Evolutionary conservation across 2,888 invertebrate genomes (phyloP), one percentile per base, ranked within the genome.

Genomic region (Agrotis exclamationis): DNA sequence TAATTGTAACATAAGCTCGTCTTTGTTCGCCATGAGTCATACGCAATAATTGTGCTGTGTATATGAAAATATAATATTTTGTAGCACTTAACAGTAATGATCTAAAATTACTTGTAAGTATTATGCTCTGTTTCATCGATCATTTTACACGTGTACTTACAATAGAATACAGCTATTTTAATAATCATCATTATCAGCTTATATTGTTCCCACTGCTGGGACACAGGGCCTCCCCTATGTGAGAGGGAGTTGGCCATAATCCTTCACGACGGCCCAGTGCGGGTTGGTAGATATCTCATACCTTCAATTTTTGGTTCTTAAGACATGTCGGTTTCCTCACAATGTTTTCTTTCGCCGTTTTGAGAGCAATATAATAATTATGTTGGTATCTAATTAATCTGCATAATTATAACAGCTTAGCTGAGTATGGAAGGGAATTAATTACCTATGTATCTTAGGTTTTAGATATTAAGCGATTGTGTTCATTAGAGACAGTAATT

Each of bases 1-100:
- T 88, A 88, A 89, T 87, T 89, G 85, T 87, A 86, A 80, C 84
- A 85, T 60, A 71, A 60, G 60, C 63, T 80, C 86, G 85, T 87
- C 87, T 87, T 81, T 87, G 85, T 83, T 79, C 86, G 77, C 85
- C 80, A 82, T 88, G 85, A 87, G 76, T 88, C 87, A 88, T 80
- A 60, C 60, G 67, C 58, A 77, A 67, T 79, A 77, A 67, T 79
- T 66, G 63, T 70, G 72, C 54, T 39, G 64, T 76, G 62, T 66
- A 62, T 72, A 73, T 72, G 64, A 65, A 74, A 74, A 64, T 76
- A 50, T 65, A 74, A 69, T 56, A 71, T 72, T 73, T 63, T 68
- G 57, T 76, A 73, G 63, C 53, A 58, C 58, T 65, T 33, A 47
- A 45, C 39, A 45, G 14, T 82, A 76, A 76, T 81, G 22, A 64